Conservation (phyloP, 2,888 invertebrate species). For the Gastrophysa polygoni region DNA sequence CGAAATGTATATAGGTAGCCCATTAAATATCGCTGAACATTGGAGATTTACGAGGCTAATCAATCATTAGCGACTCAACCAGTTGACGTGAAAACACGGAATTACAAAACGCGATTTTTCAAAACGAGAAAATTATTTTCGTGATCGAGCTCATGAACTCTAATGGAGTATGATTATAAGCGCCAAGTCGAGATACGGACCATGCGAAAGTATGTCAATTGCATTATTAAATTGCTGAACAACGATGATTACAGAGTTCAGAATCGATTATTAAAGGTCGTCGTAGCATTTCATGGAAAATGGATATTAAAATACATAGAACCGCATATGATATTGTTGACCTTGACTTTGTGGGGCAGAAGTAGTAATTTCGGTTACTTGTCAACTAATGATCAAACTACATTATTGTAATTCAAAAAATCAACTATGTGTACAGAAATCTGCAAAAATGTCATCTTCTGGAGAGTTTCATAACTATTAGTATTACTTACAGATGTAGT, state of each 20-base stretch:
- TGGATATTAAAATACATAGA: too few relatives aligned
- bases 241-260: background rate
- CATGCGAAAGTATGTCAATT: slow-evolving; percentile 15
- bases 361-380: too few relatives aligned
- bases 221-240: slow-evolving; percentile 3
- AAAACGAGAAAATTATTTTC: slow-evolving; percentile 39
- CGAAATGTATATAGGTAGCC: background rate
- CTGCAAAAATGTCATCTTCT: too few relatives aligned
- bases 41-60: slow-evolving; percentile 28
- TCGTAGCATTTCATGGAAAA: too few relatives aligned
- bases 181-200: slow-evolving; percentile 7
- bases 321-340: too few relatives aligned
- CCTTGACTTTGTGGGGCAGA: too few relatives aligned
- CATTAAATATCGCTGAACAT: slow-evolving; percentile 24
- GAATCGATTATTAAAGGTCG: background rate
- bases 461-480: too few relatives aligned
- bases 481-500: too few relatives aligned
- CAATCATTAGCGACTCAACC: slow-evolving; percentile 40
- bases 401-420: too few relatives aligned
- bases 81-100: slow-evolving; percentile 49
- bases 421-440: too few relatives aligned
- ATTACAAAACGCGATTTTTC: slow-evolving; percentile 39
- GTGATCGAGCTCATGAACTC: slow-evolving; percentile 23
- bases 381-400: too few relatives aligned
- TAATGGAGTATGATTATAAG: slow-evolving; percentile 22